A percentile compares a stretch with the other conserved stretches of the same genome.
phyloP scores from a whole-genome alignment of 2,113 vertebrate species.

The Ciconia boyciana region DNA sequence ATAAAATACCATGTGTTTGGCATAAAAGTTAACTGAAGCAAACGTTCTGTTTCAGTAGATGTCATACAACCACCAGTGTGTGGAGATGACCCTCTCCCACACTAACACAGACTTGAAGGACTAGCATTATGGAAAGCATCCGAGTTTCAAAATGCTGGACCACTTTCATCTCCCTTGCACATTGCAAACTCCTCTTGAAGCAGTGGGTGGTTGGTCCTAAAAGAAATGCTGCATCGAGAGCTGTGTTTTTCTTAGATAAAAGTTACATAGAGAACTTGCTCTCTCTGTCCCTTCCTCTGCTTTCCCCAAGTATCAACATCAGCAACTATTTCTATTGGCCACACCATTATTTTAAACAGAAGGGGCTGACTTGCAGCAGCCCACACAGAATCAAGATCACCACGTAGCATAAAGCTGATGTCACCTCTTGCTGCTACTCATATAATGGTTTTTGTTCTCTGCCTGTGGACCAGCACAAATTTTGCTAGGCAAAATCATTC shows the following conservation, averaged over 20 bases:
- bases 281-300: background rate
- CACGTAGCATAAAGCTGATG: conserved; percentile 12
- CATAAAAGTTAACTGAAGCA: conserved; percentile 31
- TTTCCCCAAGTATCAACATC: background rate
- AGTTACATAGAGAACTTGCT: background rate
- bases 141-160: background rate
- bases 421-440: background rate
- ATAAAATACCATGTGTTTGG: conserved; percentile 57
- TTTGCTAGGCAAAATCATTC: background rate
- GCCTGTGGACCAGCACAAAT: background rate
- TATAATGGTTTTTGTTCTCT: background rate
- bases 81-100: conserved; percentile 35
- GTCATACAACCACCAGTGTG: background rate
- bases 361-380: conserved; percentile 2
- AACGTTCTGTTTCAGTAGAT: conserved; percentile 36
- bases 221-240: background rate
- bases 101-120: conserved; percentile 22
- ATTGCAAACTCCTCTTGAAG: background rate
- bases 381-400: conserved; percentile 17
- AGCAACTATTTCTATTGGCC: conserved; percentile 24
- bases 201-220: conserved; percentile 6
- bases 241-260: conserved; percentile 14
- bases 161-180: background rate
- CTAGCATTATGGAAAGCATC: conserved; percentile 28
- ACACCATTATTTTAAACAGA: conserved; percentile 7